A percentile compares a stretch with the other conserved stretches of the same genome.
Conservation (phyloP, 92 coral and sea anemone genomes). For the Virgularia gustaviana region DNA sequence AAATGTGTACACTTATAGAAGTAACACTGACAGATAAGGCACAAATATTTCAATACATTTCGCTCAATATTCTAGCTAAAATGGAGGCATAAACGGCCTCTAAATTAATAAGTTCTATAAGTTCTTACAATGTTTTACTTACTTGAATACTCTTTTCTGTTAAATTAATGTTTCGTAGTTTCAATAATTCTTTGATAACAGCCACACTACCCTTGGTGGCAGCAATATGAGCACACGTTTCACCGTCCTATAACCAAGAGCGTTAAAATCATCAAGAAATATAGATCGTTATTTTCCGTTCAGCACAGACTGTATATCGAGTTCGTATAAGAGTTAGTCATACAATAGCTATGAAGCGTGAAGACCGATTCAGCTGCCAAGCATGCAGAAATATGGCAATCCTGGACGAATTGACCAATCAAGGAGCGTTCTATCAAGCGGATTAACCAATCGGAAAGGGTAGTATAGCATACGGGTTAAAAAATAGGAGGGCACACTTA, state of each 20-base stretch:
- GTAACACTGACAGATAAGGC: too few species aligned
- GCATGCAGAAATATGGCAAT: neutral
- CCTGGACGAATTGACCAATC: too few species aligned
- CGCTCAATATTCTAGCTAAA: neutral
- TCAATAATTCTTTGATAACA: constrained; percentile 79
- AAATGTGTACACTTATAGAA: too few species aligned
- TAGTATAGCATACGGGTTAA: neutral
- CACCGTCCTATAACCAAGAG: constrained; percentile 69
- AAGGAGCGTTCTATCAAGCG: too few species aligned
- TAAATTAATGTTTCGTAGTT: constrained; percentile 44
- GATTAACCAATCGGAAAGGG: too few species aligned
- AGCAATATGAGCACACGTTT: constrained; percentile 95
- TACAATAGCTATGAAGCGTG: neutral
- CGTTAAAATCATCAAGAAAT: neutral
- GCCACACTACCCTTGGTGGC: constrained; percentile 95
- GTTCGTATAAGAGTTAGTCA: neutral
- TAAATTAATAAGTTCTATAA: neutral
- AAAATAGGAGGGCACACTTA: too few species aligned
- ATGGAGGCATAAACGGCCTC: neutral
- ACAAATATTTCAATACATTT: neutral
- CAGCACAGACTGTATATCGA: neutral
- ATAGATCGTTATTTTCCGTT: neutral
- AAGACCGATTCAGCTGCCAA: neutral
- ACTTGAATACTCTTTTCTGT: constrained; percentile 26
- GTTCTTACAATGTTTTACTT: too few species aligned